Percentiles rank a stretch among this genome's conserved stretches.
Conservation (phyloP, 2,113 vertebrate genomes). For the Cygnus atratus region DNA sequence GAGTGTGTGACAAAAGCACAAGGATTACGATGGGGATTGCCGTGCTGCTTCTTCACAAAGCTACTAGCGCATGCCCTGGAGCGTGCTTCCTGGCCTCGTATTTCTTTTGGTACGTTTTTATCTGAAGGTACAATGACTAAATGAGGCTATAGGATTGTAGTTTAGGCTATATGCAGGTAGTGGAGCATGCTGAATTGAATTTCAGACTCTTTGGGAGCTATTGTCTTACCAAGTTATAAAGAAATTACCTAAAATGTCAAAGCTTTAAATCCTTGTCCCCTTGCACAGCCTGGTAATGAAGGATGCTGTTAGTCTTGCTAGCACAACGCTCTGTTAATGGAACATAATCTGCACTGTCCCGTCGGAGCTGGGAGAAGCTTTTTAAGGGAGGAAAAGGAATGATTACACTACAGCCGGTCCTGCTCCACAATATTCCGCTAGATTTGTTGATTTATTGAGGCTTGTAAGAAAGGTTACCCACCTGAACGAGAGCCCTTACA, state of each 20-base stretch:
- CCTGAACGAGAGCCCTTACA: neutral
- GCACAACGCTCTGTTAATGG: neutral
- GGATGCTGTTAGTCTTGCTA: neutral
- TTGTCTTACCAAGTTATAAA: neutral
- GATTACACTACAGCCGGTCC: neutral
- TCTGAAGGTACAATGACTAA: neutral
- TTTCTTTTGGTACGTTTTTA: neutral
- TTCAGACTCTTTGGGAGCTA: neutral
- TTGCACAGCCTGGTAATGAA: neutral
- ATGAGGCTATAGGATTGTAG: neutral
- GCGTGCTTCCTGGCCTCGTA: no score
- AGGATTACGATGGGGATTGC: neutral
- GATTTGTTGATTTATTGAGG: neutral
- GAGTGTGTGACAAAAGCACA: neutral
- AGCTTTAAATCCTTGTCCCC: neutral
- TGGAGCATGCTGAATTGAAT: neutral
- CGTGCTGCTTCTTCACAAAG: fast-evolving
- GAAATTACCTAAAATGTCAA: neutral
- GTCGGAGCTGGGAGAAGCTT: neutral
- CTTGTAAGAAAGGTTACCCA: neutral
- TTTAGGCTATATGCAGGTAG: neutral
- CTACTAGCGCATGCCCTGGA: neutral
- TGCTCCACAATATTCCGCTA: fast-evolving
- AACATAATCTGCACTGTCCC: neutral
- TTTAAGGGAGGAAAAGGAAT: neutral